Conservation (phyloP, 2,888 invertebrate genomes). For the Labia minor region DNA sequence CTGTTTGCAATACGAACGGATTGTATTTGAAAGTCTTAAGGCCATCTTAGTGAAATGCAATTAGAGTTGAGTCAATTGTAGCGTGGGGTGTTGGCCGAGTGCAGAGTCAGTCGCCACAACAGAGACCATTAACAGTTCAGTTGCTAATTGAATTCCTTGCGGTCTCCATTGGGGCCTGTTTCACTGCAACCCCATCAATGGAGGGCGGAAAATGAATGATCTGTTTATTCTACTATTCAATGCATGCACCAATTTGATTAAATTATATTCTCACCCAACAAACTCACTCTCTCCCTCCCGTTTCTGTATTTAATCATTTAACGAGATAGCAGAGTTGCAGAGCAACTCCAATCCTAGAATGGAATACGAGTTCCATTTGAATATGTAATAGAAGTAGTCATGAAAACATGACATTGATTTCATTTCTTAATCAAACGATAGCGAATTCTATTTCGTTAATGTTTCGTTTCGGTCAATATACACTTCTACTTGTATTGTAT, state of each 20-base stretch:
- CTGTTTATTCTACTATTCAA: background rate
- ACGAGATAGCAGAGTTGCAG: no score
- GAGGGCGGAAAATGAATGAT: conserved; percentile 4
- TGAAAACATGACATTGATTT: no score
- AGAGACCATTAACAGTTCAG: conserved; percentile 6
- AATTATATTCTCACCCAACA: background rate
- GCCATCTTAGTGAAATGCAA: background rate
- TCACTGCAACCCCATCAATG: background rate
- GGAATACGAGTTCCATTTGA: no score
- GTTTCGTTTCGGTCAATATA: no score
- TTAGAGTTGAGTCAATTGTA: background rate
- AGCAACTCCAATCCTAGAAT: no score
- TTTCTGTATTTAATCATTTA: no score
- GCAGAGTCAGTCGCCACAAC: conserved; percentile 1
- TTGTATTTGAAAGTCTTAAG: background rate
- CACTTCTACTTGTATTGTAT: no score
- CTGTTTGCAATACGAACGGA: no score
- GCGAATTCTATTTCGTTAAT: no score
- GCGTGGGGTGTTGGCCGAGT: background rate
- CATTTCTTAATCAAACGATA: no score
- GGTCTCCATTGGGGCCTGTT: background rate
- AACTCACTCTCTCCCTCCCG: no score
- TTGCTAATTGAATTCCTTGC: conserved; percentile 7
- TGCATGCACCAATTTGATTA: conserved; percentile 1
- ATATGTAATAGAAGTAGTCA: no score